Conservation (phyloP, 2,113 vertebrate genomes). For the Cichladusa arquata region DNA sequence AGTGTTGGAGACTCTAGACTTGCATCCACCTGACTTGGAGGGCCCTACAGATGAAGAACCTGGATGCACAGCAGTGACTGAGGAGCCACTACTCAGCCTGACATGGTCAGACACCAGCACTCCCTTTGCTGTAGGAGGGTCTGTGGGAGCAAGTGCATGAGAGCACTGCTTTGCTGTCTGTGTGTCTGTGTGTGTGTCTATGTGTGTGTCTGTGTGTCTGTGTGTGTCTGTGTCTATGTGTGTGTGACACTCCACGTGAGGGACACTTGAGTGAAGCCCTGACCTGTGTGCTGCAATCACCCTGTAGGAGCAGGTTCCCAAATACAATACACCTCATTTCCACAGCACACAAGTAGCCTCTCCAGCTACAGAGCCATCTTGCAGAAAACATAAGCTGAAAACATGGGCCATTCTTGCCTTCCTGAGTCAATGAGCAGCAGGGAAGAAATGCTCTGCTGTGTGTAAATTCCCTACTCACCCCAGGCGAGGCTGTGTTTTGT, state of each 20-base stretch:
- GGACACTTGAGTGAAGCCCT: not conserved
- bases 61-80: not conserved
- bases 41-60: not conserved
- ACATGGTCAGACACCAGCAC: not conserved
- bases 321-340: not conserved
- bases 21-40: not conserved
- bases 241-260: not conserved
- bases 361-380: not conserved
- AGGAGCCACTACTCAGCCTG: not conserved
- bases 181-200: not conserved
- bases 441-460: not conserved
- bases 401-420: not conserved
- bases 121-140: not conserved
- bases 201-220: not conserved
- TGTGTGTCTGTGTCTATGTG: no score
- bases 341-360: not conserved
- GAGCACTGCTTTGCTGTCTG: not conserved
- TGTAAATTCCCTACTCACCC: rapidly evolving
- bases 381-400: not conserved
- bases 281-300: not conserved
- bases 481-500: not conserved
- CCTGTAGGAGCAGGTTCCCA: rapidly evolving
- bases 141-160: rapidly evolving
- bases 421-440: not conserved
- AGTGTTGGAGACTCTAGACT: not conserved